These are phyloP conservation scores for Sialis fuliginosa DNA, from an alignment of 2,888 invertebrate genomes.

Conservation along the genomic window DNA sequence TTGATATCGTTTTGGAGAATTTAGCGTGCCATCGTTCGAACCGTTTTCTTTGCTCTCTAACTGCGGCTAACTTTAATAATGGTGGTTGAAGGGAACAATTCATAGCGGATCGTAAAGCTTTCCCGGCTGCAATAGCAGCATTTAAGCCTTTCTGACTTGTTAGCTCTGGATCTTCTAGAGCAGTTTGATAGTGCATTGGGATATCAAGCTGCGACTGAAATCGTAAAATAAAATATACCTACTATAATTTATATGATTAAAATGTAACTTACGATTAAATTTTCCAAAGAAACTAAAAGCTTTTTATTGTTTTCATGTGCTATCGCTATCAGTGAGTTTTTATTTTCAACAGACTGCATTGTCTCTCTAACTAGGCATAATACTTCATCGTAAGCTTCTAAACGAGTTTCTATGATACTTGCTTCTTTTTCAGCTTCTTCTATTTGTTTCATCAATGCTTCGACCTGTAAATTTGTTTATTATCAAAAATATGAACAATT, in stretches of 20 bases:
- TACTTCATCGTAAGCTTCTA: slow-evolving; percentile 66
- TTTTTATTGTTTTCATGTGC: slow-evolving; percentile 73
- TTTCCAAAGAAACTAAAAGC: slow-evolving; percentile 59
- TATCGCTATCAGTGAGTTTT: slow-evolving; percentile 70
- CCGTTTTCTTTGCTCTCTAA: slow-evolving; percentile 62
- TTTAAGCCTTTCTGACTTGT: slow-evolving; percentile 40
- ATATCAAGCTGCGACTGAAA: slow-evolving; percentile 49
- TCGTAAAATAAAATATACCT: slow-evolving; percentile 6
- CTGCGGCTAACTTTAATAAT: slow-evolving; percentile 47
- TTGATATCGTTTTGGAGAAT: slow-evolving; percentile 67
- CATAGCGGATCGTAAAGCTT: slow-evolving; percentile 56
- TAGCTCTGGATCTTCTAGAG: slow-evolving; percentile 56
- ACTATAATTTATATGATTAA: slow-evolving; percentile 1
- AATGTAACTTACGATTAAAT: slow-evolving; percentile 45
- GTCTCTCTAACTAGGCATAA: slow-evolving; percentile 71
- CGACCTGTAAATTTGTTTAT: slow-evolving; percentile 36
- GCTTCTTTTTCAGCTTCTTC: slow-evolving; percentile 63
- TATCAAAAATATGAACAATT: slow-evolving; percentile 6
- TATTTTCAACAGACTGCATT: slow-evolving; percentile 82
- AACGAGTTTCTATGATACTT: slow-evolving; percentile 48
- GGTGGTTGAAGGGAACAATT: slow-evolving; percentile 46
- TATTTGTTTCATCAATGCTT: slow-evolving; percentile 57
- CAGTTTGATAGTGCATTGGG: slow-evolving; percentile 42
- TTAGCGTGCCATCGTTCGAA: slow-evolving; percentile 60
- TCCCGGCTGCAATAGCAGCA: slow-evolving; percentile 50